phyloP scores from a whole-genome alignment of 2,113 vertebrate genomes.

The Zosterops borbonicus region DNA sequence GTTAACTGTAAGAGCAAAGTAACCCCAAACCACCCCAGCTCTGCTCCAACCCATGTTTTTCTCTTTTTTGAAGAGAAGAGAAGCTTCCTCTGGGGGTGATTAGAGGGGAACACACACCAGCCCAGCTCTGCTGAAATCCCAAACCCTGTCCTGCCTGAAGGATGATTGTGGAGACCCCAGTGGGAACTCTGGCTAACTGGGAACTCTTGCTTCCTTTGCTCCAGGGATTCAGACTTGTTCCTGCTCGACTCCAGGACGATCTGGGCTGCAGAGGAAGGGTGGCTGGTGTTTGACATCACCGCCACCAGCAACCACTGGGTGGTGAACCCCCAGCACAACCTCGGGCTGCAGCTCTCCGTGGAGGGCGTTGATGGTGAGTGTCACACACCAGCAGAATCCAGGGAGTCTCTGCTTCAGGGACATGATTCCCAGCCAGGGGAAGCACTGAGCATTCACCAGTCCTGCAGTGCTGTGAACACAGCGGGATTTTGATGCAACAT shows the following conservation, averaged over 20 bases:
- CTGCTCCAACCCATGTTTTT: not conserved
- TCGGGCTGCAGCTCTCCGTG: conserved; percentile 91
- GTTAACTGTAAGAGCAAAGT: not conserved
- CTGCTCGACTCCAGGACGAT: conserved; percentile 91
- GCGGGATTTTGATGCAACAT: not conserved
- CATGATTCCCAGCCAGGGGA: not conserved
- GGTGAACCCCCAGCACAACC: conserved; percentile 89
- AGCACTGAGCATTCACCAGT: not conserved
- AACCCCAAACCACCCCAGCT: not conserved
- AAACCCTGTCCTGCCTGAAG: fast-evolving
- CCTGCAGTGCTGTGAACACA: not conserved
- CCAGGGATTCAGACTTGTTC: conserved; percentile 91
- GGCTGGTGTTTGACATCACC: conserved; percentile 96
- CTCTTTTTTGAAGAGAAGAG: not conserved
- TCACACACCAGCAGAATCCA: not conserved
- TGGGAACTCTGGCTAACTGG: not conserved
- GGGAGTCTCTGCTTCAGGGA: not conserved
- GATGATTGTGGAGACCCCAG: not conserved
- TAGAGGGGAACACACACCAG: not conserved
- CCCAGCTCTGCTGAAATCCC: not conserved
- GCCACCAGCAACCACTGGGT: conserved; percentile 98
- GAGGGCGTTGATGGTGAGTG: conserved; percentile 87
- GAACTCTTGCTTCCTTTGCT: not conserved
- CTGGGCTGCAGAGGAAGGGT: conserved; percentile 95
- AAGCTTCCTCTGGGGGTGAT: not conserved